Percentiles rank a stretch among this genome's conserved stretches.
These are phyloP conservation scores for Lycodopsis pacificus DNA, from an alignment of 2,797 vertebrate species.

Conservation along the genomic window DNA sequence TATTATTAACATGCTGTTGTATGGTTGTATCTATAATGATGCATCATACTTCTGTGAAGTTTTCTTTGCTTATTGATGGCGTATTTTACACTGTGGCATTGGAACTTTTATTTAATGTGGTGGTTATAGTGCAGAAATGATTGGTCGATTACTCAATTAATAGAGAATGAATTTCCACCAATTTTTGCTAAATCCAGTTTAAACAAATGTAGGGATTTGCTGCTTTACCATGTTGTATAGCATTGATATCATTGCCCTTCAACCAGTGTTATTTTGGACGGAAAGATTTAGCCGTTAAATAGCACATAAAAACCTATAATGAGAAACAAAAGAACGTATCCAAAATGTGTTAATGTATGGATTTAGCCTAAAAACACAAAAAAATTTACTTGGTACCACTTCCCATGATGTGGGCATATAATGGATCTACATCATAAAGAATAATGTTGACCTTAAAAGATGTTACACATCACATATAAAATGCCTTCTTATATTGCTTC, in stretches of 20 bases:
- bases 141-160: background rate
- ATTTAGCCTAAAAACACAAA: background rate
- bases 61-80: background rate
- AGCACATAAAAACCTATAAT: background rate
- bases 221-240: background rate
- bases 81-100: background rate
- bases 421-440: background rate
- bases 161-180: background rate
- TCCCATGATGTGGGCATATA: background rate
- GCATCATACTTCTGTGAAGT: too few species aligned
- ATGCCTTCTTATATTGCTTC: background rate
- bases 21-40: background rate
- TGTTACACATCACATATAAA: background rate
- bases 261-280: background rate
- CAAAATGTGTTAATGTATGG: background rate
- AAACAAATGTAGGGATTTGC: background rate
- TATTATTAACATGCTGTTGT: background rate
- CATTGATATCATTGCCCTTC: background rate
- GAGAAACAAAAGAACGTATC: background rate
- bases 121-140: background rate
- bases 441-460: background rate
- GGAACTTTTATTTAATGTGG: background rate
- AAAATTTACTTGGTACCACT: background rate
- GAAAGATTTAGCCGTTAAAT: background rate
- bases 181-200: background rate